Base-by-base conservation (phyloP, 2,888 invertebrate genomes). In the Stomorhina lunata region DNA sequence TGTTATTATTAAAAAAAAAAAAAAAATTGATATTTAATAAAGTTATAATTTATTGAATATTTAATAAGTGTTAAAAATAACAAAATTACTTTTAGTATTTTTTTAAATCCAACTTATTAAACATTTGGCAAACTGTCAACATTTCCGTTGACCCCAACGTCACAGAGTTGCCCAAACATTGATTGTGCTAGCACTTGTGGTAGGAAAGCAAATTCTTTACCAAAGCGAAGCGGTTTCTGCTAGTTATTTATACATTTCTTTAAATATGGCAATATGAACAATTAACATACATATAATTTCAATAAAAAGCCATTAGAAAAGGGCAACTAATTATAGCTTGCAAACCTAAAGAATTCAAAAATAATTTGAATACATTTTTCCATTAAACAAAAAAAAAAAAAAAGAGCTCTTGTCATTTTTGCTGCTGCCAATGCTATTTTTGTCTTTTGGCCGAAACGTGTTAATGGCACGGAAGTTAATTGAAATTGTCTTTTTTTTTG, bases 401-500 rank as follows among this genome's bases (percentile, higher is more conserved):
- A n/a, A n/a, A n/a, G n/a, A n/a, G n/a, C n/a, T n/a, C n/a, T n/a
- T n/a, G n/a, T n/a, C n/a, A n/a, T 71, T 57, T 17, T 2, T 53
- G 50, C 29, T n/a, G 37, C 32, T 59, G 50, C n/a, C 29, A 63
- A 40, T 61, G 3, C 17, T 59, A 57, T 37, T 10, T n/a, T 1
- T 57, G 9, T 71, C 32, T 61, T 22, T 27, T 50, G 32, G 15
- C 61, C 27, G 34, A 80, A 80, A 80, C 72, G 79, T 80, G 72
- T 80, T 80, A 82, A 82, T 79, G 75, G 82, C 79, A 82, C 82
- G 82, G 79, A 82, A 82, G 82, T 66, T 71, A 61, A 72, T 40
- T 53, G 22, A 32, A 12, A 27, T 22, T 37, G 22, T 45, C 10
- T 57, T 57, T 72, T 12, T 17, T 48, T 15, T 5, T 34, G 29